Evolutionary conservation across 2,797 vertebrate species (phyloP).

Genomic region (Setipinna tenuifilis): DNA sequence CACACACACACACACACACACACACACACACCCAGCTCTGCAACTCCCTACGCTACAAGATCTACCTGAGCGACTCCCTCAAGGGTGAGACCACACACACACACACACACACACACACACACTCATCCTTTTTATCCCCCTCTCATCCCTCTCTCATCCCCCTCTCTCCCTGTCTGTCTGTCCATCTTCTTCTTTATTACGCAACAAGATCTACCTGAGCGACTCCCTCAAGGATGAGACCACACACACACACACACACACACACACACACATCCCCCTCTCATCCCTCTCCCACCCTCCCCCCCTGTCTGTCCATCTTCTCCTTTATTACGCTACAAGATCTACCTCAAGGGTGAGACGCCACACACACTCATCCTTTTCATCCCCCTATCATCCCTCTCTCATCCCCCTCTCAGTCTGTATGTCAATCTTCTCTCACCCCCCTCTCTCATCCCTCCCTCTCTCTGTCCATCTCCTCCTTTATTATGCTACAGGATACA

Average conservation of each 20-base stretch:
- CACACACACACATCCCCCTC: conserved; percentile 76
- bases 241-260: conserved; percentile 68
- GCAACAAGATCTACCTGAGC: conserved; percentile 99
- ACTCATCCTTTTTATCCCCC: neutral
- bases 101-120: no score
- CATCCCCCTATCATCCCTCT: no score
- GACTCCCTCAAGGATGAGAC: conserved; percentile 89
- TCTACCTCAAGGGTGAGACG: conserved; percentile 92
- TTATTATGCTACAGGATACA: no score
- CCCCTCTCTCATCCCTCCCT: no score
- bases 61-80: conserved; percentile 96
- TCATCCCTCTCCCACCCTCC: no score
- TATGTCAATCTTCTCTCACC: no score
- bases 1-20: conserved; percentile 13
- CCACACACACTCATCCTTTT: conserved; percentile 71
- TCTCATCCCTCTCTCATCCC: conserved; percentile 71
- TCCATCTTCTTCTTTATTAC: no score
- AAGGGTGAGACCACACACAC: conserved; percentile 38
- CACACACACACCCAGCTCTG: conserved; percentile 80
- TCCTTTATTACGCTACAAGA: conserved; percentile 93
- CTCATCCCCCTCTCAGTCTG: no score
- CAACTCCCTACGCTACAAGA: conserved; percentile 98
- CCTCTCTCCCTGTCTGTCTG: conserved; percentile 79
- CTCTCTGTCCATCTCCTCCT: no score
- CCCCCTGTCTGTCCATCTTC: conserved; percentile 76